Evolutionary conservation across 2,888 invertebrate species (phyloP).

Genomic region (Nephrocerus scutellatus): DNA sequence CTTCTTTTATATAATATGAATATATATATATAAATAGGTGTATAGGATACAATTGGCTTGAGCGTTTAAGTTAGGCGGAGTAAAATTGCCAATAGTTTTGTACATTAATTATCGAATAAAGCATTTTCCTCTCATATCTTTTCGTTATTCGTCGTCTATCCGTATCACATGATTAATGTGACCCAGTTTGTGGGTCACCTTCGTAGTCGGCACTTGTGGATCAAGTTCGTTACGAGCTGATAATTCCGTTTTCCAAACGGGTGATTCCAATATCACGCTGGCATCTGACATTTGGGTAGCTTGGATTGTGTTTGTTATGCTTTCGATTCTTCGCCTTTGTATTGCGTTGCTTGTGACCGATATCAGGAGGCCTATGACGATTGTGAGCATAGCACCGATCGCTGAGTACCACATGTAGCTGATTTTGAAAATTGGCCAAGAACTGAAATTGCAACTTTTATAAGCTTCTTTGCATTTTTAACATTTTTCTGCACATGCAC

Average conservation of each 20-base stretch:
- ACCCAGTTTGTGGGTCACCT: constrained; percentile 25
- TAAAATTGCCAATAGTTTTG: too few relatives aligned
- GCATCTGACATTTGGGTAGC: constrained; percentile 25
- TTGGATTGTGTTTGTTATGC: constrained; percentile 31
- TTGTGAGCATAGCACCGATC: constrained; percentile 66
- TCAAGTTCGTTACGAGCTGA: constrained; percentile 19
- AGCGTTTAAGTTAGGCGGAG: too few relatives aligned
- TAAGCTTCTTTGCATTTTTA: neutral
- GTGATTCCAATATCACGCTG: constrained; percentile 21
- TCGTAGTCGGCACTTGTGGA: constrained; percentile 9
- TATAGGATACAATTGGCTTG: too few relatives aligned
- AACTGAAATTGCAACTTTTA: too few relatives aligned
- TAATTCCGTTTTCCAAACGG: constrained; percentile 23
- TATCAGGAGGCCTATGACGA: constrained; percentile 64
- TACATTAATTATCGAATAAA: too few relatives aligned
- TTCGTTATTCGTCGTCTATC: constrained; percentile 39
- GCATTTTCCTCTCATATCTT: too few relatives aligned
- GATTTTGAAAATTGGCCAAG: constrained; percentile 59
- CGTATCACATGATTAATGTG: constrained; percentile 42
- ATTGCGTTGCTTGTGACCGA: constrained; percentile 56
- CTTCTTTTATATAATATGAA: too few relatives aligned
- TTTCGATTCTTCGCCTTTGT: constrained; percentile 36
- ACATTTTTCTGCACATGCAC: neutral
- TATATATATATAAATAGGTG: too few relatives aligned
- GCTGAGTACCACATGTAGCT: constrained; percentile 89